Percentiles rank a stretch among this genome's conserved stretches.
Conservation (phyloP, 2,888 invertebrate species). For the Toxonevra muliebris region DNA sequence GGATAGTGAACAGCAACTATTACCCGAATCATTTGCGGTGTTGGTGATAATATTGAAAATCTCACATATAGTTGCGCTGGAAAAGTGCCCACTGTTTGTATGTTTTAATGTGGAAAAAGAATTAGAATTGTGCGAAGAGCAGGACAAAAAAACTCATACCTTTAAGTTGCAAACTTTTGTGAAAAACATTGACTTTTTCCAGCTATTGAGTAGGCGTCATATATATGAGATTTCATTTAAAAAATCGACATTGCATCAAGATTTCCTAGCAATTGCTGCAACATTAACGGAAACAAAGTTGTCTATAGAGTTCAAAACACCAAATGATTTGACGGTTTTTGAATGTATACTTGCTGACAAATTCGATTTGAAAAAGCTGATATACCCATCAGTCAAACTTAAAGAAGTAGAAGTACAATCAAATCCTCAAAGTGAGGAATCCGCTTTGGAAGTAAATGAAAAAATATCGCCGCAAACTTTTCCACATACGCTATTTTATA, state of each 20-base stretch:
- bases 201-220: conserved; percentile 42
- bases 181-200: conserved; percentile 35
- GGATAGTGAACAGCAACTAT: conserved; percentile 41
- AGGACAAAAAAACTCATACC: not conserved
- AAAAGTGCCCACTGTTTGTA: conserved; percentile 40
- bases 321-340: conserved; percentile 38
- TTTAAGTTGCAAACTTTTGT: conserved; percentile 42
- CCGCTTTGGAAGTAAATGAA: conserved; percentile 19
- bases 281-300: conserved; percentile 42
- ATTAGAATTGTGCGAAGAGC: not conserved
- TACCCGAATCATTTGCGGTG: conserved; percentile 54
- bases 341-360: conserved; percentile 45
- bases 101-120: conserved; percentile 42
- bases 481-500: conserved; percentile 46
- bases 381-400: not conserved
- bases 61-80: conserved; percentile 34
- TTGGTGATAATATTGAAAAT: conserved; percentile 49
- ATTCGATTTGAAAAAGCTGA: conserved; percentile 42
- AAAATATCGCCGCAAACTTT: conserved; percentile 14
- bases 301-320: conserved; percentile 37
- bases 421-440: conserved; percentile 18
- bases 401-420: not conserved
- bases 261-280: conserved; percentile 55
- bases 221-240: conserved; percentile 46
- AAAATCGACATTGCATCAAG: conserved; percentile 50